phyloP scores from a whole-genome alignment of 2,113 vertebrate species.

The Rhineura floridana region DNA sequence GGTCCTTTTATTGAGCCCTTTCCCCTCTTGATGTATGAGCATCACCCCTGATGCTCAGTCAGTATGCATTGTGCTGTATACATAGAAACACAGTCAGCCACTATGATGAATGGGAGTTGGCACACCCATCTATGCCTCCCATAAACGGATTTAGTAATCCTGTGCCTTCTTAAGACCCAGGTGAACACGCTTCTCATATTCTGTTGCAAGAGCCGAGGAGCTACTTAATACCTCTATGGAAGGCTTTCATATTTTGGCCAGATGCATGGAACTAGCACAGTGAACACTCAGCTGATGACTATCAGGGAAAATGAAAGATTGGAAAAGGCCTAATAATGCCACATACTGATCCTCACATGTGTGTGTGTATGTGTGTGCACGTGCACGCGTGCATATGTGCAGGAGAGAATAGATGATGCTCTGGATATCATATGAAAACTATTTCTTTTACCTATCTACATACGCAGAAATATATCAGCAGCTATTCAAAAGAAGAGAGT shows the following conservation, averaged over 20 bases:
- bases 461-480: slow-evolving; percentile 35
- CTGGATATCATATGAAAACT: not conserved
- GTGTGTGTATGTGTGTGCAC: not conserved
- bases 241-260: not conserved
- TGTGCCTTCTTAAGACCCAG: not conserved
- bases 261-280: not conserved
- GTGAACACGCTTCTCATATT: not conserved
- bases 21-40: not conserved
- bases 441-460: slow-evolving; percentile 28
- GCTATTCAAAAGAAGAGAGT: slow-evolving; percentile 16
- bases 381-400: not conserved
- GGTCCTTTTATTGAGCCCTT: not conserved
- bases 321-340: not conserved
- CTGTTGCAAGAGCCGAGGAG: not conserved
- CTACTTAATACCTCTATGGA: not conserved
- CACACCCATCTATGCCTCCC: too few species aligned
- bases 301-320: not conserved
- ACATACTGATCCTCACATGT: not conserved
- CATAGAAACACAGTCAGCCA: not conserved
- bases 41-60: not conserved
- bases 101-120: not conserved
- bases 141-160: not conserved
- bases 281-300: not conserved
- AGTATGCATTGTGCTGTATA: not conserved
- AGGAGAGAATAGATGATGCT: slow-evolving; percentile 12